phyloP scores from a whole-genome alignment of 1,140 invertebrate genomes.

The Drosophila nannoptera region DNA sequence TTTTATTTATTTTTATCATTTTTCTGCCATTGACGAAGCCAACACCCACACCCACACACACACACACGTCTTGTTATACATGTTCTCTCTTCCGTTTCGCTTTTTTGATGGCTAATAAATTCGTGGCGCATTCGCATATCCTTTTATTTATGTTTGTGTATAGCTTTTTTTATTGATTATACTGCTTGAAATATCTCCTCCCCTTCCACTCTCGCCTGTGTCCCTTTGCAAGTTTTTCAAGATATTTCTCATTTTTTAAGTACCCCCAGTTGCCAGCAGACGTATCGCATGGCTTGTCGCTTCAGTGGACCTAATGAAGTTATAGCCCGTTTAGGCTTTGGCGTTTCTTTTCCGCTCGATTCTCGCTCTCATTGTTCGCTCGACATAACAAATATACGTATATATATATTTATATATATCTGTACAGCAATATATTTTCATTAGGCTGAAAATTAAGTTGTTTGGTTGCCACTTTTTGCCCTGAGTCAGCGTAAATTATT shows the following conservation, averaged over 20 bases:
- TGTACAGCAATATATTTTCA: slow-evolving; percentile 66
- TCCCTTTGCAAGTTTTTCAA: slow-evolving; percentile 24
- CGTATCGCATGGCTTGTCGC: slow-evolving; percentile 54
- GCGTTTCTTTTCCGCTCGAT: slow-evolving; percentile 2
- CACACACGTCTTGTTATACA: slow-evolving; percentile 10
- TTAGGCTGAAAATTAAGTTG: slow-evolving; percentile 47
- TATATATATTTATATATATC: neutral
- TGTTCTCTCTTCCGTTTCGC: slow-evolving; percentile 41
- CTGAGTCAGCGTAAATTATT: slow-evolving; percentile 62
- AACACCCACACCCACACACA: slow-evolving; percentile 11
- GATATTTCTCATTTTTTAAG: slow-evolving; percentile 52
- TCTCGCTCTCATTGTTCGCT: slow-evolving; percentile 20
- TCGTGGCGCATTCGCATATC: slow-evolving; percentile 45
- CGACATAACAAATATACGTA: neutral
- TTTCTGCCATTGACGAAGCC: slow-evolving; percentile 39
- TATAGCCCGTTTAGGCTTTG: slow-evolving; percentile 48
- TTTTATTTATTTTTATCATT: slow-evolving; percentile 64
- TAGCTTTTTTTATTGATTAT: slow-evolving; percentile 68
- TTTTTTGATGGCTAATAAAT: slow-evolving; percentile 59
- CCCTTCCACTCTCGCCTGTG: neutral
- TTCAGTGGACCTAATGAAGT: slow-evolving; percentile 63
- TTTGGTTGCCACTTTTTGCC: slow-evolving; percentile 32
- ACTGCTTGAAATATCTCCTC: slow-evolving; percentile 36
- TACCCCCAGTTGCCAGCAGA: slow-evolving; percentile 50
- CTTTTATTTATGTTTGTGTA: slow-evolving; percentile 69